Percentiles rank a stretch among this genome's conserved stretches.
These are phyloP conservation scores for Pseudoatta argentina DNA, from an alignment of 1,140 invertebrate genomes.

Conservation along the genomic window DNA sequence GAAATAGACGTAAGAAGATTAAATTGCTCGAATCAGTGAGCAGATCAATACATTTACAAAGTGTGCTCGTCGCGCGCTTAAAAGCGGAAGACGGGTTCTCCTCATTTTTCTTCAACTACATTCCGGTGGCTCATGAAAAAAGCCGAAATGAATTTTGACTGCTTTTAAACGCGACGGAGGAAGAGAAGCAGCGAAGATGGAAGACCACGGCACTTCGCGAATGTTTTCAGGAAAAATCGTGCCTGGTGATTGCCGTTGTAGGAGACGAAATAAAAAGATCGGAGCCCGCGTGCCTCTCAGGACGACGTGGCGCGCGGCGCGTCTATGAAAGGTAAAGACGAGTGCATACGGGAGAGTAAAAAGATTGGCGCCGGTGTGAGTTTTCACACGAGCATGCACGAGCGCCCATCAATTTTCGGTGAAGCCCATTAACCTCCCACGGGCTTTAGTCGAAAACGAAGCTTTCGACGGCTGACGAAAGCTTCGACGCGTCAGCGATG, in stretches of 20 bases:
- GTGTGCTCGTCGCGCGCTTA: not conserved
- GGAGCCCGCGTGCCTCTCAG: conserved; percentile 34
- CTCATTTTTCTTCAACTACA: not conserved
- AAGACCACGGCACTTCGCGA: conserved; percentile 54
- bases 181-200: conserved; percentile 18
- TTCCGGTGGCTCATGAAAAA: conserved; percentile 42
- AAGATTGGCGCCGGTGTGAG: conserved; percentile 65
- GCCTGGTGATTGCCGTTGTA: conserved; percentile 58
- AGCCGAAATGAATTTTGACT: conserved; percentile 63
- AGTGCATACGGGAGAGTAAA: conserved; percentile 31
- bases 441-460: conserved; percentile 66
- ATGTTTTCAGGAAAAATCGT: conserved; percentile 69
- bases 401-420: conserved; percentile 82
- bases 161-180: not conserved
- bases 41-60: conserved; percentile 38
- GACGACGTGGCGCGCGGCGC: not conserved
- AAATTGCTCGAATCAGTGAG: conserved; percentile 10
- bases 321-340: conserved; percentile 51
- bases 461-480: conserved; percentile 66
- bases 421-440: conserved; percentile 82
- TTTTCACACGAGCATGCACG: conserved; percentile 77
- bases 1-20: conserved; percentile 9
- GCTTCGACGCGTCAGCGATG: conserved; percentile 72
- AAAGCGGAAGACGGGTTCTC: not conserved
- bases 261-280: conserved; percentile 47